Evolutionary conservation across 1,140 invertebrate species (phyloP), one percentile per base, ranked within the genome.

Genomic region (Tachypleus tridentatus): DNA sequence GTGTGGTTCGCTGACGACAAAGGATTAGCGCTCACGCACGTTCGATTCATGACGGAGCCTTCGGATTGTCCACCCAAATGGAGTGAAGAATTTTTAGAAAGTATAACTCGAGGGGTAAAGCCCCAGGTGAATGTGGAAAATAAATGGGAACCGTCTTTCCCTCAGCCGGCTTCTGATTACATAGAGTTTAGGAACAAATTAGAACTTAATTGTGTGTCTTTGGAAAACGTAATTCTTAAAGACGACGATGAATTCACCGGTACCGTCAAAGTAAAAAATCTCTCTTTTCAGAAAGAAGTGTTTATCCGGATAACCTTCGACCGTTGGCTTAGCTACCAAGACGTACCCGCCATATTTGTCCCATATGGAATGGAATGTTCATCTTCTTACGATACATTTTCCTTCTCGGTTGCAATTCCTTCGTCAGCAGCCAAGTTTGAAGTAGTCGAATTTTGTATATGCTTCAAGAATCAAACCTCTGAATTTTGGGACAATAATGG

Each of bases 1-100:
- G 93, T 97, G 2, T 89, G 93, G 1, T 97, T 97, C 75, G 94
- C 94, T 0, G 94, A 97, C 73, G 91, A 93, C 72, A 86, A 86
- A 73, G 94, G 94, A 3, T 82, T 87, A 53, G 86, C 89, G 2
- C 79, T 97, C 10, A 89, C 89, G 51, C 87, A 91, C 71, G 82
- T 88, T 61, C 75, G 78, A 65, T 83, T 95, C 47, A 93, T 97
- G 88, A 89, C 89, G 0, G 93, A 97, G 72, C 88, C 91, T 0
- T 92, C 91, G 11, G 88, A 93, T 73, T 86, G 89, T 60, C 93
- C 93, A 2, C 93, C 93, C 1, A 78, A 84, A 62, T 91, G 88
- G 88, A 86, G 84, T 51, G 79, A 84, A 57, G 83, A 84, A 64
- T 87, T 86, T 73, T 77, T 86, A 48, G 82, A 83, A 64, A 76